A percentile compares a stretch with the other conserved stretches of the same genome.
Evolutionary conservation across 2,888 invertebrate species (phyloP).

Genomic region (Tetropium fuscum): DNA sequence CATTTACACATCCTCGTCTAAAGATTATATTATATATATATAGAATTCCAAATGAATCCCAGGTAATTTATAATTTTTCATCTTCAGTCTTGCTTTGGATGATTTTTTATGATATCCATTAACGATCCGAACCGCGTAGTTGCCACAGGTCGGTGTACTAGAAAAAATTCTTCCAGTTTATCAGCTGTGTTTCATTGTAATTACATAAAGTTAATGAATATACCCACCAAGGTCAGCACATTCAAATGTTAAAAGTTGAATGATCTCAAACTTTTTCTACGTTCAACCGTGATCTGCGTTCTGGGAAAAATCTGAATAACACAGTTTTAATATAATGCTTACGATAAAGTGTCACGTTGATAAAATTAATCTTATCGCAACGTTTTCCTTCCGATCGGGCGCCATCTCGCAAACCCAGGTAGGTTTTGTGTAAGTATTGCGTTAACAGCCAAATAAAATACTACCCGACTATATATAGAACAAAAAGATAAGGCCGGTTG

Average conservation of each 20-base stretch:
- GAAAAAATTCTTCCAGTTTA: neutral
- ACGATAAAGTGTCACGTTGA: slow-evolving; percentile 9
- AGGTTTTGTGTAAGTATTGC: neutral
- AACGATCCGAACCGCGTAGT: too few relatives aligned
- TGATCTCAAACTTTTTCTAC: slow-evolving; percentile 37
- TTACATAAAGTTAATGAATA: slow-evolving; percentile 12
- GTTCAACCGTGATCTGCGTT: slow-evolving; percentile 37
- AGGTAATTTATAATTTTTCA: too few relatives aligned
- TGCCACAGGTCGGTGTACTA: neutral
- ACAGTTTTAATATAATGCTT: slow-evolving; percentile 1
- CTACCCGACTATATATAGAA: slow-evolving; percentile 29
- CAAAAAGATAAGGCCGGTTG: slow-evolving; percentile 31
- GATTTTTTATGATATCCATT: too few relatives aligned
- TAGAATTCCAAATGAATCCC: too few relatives aligned
- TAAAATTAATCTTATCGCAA: slow-evolving; percentile 24
- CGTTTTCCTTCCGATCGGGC: slow-evolving; percentile 9
- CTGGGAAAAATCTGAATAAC: slow-evolving; percentile 24
- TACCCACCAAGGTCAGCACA: slow-evolving; percentile 15
- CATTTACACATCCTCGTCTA: too few relatives aligned
- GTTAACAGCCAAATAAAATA: slow-evolving; percentile 29
- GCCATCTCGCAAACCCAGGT: slow-evolving; percentile 7
- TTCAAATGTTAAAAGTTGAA: slow-evolving; percentile 33
- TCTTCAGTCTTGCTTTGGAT: too few relatives aligned
- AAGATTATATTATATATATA: too few relatives aligned
- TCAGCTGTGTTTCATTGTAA: slow-evolving; percentile 3